phyloP scores from a whole-genome alignment of 1,140 invertebrate genomes.

The Brachionus manjavacas region DNA sequence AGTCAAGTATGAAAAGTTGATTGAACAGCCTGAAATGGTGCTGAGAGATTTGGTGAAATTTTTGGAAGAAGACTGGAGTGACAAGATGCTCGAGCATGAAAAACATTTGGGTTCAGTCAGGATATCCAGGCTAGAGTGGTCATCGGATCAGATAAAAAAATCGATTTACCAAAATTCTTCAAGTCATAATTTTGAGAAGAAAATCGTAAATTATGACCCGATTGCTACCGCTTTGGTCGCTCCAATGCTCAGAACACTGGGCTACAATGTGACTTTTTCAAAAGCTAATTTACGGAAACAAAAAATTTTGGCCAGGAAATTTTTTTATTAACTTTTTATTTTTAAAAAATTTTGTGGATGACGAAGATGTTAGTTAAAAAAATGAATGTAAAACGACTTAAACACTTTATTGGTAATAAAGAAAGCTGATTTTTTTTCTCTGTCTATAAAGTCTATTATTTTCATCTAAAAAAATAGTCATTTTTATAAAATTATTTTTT shows the following conservation, averaged over 20 bases:
- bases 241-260: not conserved
- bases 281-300: not conserved
- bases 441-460: too few relatives aligned
- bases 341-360: too few relatives aligned
- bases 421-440: too few relatives aligned
- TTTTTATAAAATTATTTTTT: too few relatives aligned
- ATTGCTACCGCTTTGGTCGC: not conserved
- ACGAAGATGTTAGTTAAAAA: too few relatives aligned
- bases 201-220: not conserved
- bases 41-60: not conserved
- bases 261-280: not conserved
- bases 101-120: not conserved
- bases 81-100: not conserved
- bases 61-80: not conserved
- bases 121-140: slow-evolving; percentile 4
- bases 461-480: too few relatives aligned
- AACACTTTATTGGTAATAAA: too few relatives aligned
- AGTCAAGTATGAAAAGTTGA: not conserved
- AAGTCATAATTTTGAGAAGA: not conserved
- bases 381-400: too few relatives aligned
- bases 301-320: not conserved
- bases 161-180: not conserved
- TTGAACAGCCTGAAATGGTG: not conserved
- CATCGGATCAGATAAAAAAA: slow-evolving; percentile 7
- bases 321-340: too few relatives aligned